Evolutionary conservation across 2,888 invertebrate species (phyloP).

Genomic region (Pemphredon lugubris): DNA sequence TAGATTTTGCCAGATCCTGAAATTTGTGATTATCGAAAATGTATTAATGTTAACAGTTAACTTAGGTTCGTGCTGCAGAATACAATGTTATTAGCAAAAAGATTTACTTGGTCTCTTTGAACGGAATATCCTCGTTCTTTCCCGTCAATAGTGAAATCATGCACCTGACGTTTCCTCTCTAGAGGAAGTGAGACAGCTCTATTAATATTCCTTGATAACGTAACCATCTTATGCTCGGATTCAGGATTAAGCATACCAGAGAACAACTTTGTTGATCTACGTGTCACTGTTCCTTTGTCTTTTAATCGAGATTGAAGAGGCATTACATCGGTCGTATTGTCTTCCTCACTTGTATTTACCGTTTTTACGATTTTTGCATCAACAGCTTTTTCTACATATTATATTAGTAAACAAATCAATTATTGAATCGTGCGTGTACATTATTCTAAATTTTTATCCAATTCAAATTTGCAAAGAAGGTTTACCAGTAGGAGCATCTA

Average conservation of each 20-base stretch:
- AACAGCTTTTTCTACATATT: constrained; percentile 26
- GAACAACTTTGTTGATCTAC: constrained; percentile 72
- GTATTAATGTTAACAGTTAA: neutral
- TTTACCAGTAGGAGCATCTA: constrained; percentile 67
- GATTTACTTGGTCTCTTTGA: constrained; percentile 72
- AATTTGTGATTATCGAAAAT: constrained; percentile 22
- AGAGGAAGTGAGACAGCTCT: constrained; percentile 76
- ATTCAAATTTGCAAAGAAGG: too few relatives aligned
- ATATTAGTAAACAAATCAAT: neutral
- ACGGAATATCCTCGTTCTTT: constrained; percentile 76
- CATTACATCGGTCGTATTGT: constrained; percentile 58
- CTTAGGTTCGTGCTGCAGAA: too few relatives aligned
- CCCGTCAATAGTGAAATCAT: constrained; percentile 57
- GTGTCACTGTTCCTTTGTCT: constrained; percentile 63
- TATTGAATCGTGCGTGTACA: neutral
- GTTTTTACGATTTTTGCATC: neutral
- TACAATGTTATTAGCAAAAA: too few relatives aligned
- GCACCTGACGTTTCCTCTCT: constrained; percentile 68
- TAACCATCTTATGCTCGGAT: constrained; percentile 61
- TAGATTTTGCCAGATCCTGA: constrained; percentile 64
- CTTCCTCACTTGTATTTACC: constrained; percentile 34
- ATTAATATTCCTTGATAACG: constrained; percentile 65
- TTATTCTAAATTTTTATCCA: too few relatives aligned
- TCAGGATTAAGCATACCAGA: constrained; percentile 65
- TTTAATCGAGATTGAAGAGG: constrained; percentile 70